These are phyloP conservation scores for Alsophila aescularia DNA, from an alignment of 2,888 invertebrate genomes.

Conservation along the genomic window DNA sequence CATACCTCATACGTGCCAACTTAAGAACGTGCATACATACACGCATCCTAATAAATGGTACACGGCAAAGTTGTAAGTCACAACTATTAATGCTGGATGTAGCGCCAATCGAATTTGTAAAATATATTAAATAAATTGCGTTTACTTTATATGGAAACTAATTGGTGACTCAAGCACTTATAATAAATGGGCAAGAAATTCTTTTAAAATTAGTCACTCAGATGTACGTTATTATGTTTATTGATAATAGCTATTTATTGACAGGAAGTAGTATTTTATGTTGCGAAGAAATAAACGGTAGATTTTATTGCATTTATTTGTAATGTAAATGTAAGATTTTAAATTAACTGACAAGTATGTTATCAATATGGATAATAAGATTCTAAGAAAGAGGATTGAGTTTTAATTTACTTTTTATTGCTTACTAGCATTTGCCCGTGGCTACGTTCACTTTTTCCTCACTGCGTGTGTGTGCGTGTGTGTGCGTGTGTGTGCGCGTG, in stretches of 20 bases:
- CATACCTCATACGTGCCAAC: background rate
- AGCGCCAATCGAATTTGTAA: conserved; percentile 50
- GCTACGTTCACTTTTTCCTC: too few relatives aligned
- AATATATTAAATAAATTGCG: conserved; percentile 50
- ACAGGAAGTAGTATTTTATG: conserved; percentile 24
- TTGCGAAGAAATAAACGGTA: conserved; percentile 6
- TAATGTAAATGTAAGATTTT: background rate
- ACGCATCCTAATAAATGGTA: conserved; percentile 47
- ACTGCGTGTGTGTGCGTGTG: too few relatives aligned
- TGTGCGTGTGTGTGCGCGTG: too few relatives aligned
- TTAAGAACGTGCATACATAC: conserved; percentile 17
- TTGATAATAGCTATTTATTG: conserved; percentile 23
- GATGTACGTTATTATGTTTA: conserved; percentile 29
- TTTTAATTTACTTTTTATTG: too few relatives aligned
- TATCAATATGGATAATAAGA: too few relatives aligned
- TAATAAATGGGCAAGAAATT: conserved; percentile 43
- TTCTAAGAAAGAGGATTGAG: too few relatives aligned
- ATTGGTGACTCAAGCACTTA: conserved; percentile 44
- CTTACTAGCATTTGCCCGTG: too few relatives aligned
- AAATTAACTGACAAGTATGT: background rate
- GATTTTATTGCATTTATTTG: conserved; percentile 6
- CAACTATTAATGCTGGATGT: conserved; percentile 45
- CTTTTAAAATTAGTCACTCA: conserved; percentile 38
- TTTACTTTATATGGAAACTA: conserved; percentile 45
- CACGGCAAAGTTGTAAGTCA: conserved; percentile 49